A percentile compares a stretch with the other conserved stretches of the same genome.
Evolutionary conservation across 2,888 invertebrate species (phyloP).

Genomic region (Drosophila kambysellisi): DNA sequence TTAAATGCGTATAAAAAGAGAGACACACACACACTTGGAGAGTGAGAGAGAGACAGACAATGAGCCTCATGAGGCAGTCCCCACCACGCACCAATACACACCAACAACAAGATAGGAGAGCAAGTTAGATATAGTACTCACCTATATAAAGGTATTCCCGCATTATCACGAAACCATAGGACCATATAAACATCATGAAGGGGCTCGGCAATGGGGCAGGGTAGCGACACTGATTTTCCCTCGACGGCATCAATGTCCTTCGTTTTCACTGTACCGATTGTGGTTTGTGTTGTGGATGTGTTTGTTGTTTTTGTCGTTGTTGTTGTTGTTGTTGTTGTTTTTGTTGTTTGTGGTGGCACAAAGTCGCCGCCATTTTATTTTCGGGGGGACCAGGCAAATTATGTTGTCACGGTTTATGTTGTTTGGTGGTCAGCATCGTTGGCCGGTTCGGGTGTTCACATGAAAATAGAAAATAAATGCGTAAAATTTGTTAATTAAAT

Average conservation of each 20-base stretch:
- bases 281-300: constrained; percentile 41
- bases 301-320: constrained; percentile 39
- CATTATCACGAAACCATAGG: constrained; percentile 95
- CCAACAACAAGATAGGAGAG: background rate
- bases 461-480: constrained; percentile 80
- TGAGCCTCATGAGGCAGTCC: constrained; percentile 47
- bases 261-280: constrained; percentile 87
- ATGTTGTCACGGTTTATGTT: constrained; percentile 66
- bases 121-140: constrained; percentile 81
- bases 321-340: constrained; percentile 29
- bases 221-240: constrained; percentile 94
- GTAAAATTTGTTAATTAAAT: constrained; percentile 80
- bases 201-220: constrained; percentile 93
- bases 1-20: constrained; percentile 69
- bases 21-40: constrained; percentile 14
- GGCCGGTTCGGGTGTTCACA: constrained; percentile 29
- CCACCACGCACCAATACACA: constrained; percentile 9
- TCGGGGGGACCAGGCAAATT: constrained; percentile 60
- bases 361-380: constrained; percentile 48
- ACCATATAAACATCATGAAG: constrained; percentile 96
- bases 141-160: constrained; percentile 95
- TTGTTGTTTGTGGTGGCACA: constrained; percentile 29
- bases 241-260: constrained; percentile 94
- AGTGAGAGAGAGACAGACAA: constrained; percentile 31
- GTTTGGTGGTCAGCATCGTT: constrained; percentile 64